Conservation (phyloP, 2,797 vertebrate species). For the Hephaestus fuliginosus region DNA sequence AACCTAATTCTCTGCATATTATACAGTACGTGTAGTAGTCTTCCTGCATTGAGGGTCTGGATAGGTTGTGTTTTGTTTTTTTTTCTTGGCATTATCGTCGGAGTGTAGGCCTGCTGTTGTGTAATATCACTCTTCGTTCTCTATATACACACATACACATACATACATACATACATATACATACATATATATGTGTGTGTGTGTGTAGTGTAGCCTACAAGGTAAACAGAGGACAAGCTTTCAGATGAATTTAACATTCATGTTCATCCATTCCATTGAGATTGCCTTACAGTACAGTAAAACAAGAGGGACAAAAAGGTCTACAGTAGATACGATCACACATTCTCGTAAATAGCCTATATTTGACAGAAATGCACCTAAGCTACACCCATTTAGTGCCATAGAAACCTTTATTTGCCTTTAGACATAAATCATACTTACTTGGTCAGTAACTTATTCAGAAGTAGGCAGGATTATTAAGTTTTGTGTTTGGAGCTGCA, state of each 20-base stretch:
- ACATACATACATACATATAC: no score
- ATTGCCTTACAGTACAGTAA: conserved; percentile 82
- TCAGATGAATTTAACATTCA: conserved; percentile 70
- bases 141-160: no score
- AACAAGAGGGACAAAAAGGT: conserved; percentile 71
- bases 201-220: conserved; percentile 70
- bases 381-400: conserved; percentile 86
- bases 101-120: conserved; percentile 73
- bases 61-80: conserved; percentile 41
- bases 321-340: conserved; percentile 75
- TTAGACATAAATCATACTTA: conserved; percentile 82
- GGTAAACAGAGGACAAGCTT: conserved; percentile 63
- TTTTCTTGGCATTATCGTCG: conserved; percentile 55
- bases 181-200: conserved; percentile 46
- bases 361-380: conserved; percentile 84
- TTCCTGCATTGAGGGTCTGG: conserved; percentile 79
- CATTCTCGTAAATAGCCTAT: conserved; percentile 79
- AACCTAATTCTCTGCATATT: conserved; percentile 72
- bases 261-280: conserved; percentile 82
- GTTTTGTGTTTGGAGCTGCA: conserved; percentile 74
- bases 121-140: conserved; percentile 61
- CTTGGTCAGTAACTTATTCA: conserved; percentile 77
- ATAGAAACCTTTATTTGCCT: conserved; percentile 87
- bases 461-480: conserved; percentile 72
- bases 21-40: conserved; percentile 79